Conservation (phyloP, 1,140 invertebrate species). For the Drosophila mauritiana region DNA sequence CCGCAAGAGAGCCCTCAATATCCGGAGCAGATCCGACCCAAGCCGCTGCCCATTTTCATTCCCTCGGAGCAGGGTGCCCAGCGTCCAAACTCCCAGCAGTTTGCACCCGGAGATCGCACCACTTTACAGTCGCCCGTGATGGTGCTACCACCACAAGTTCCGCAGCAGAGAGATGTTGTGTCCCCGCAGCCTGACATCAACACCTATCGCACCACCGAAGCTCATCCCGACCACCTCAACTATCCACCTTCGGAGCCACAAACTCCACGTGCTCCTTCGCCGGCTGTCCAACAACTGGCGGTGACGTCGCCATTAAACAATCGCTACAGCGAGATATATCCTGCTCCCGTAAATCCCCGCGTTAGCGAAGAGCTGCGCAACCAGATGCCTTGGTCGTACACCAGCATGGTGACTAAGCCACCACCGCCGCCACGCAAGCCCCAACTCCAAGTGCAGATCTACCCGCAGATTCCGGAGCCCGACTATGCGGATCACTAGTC, state of each 20-base stretch:
- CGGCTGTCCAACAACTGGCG: constrained; percentile 57
- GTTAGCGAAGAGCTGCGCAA: constrained; percentile 78
- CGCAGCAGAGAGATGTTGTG: constrained; percentile 35
- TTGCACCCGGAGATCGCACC: constrained; percentile 52
- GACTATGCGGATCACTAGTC: constrained; percentile 71
- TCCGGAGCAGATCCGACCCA: constrained; percentile 63
- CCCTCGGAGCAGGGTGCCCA: constrained; percentile 47
- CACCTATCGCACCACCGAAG: constrained; percentile 72
- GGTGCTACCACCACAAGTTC: constrained; percentile 48
- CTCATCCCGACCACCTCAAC: constrained; percentile 77
- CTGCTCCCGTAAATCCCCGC: constrained; percentile 56
- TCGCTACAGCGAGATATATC: constrained; percentile 72
- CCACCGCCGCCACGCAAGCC: constrained; percentile 76
- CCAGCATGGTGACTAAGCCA: constrained; percentile 69
- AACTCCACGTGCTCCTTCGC: constrained; percentile 44
- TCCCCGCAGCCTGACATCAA: constrained; percentile 50
- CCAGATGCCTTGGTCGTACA: constrained; percentile 83
- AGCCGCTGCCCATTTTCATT: constrained; percentile 59
- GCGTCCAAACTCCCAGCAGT: constrained; percentile 47
- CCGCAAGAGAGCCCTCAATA: constrained; percentile 33
- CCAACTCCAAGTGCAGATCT: constrained; percentile 73
- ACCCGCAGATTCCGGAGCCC: constrained; percentile 77
- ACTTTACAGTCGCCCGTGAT: constrained; percentile 63
- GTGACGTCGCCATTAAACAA: constrained; percentile 52
- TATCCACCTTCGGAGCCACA: constrained; percentile 58